Conservation (phyloP, 1,140 invertebrate genomes). For the Oncopodura yosiiana region DNA sequence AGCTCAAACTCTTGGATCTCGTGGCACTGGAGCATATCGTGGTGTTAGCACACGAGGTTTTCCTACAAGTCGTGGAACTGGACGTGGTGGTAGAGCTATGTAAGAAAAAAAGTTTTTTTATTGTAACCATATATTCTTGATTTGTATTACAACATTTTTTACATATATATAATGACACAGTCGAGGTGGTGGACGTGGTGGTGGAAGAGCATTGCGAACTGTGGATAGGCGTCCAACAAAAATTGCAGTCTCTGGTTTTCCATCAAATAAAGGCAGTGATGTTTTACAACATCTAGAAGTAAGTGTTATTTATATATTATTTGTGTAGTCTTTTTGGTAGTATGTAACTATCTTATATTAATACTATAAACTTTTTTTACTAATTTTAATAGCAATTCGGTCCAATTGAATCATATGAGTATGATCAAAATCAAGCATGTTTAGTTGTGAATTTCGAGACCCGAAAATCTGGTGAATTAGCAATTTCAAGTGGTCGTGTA, state of each 20-base stretch:
- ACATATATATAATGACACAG: neutral
- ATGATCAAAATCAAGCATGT: constrained; percentile 54
- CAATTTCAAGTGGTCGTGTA: constrained; percentile 52
- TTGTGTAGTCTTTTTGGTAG: constrained; percentile 1
- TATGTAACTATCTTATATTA: neutral
- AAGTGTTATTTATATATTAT: constrained; percentile 37
- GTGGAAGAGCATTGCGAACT: constrained; percentile 46
- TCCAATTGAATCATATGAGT: constrained; percentile 56
- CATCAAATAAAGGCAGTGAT: constrained; percentile 57
- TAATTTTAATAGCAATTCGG: constrained; percentile 55
- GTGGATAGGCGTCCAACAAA: constrained; percentile 72
- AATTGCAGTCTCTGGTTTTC: constrained; percentile 66
- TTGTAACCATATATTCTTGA: no score
- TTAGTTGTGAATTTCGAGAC: constrained; percentile 60
- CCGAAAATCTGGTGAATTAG: constrained; percentile 62
- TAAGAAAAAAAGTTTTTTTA: neutral
- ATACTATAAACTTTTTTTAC: constrained; percentile 22
- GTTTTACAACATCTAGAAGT: constrained; percentile 62
- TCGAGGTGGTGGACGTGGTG: constrained; percentile 14
- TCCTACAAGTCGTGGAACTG: constrained; percentile 13
- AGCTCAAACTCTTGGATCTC: constrained; percentile 42
- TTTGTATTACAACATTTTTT: no score
- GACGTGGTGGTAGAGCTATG: constrained; percentile 15
- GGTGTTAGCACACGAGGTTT: constrained; percentile 14
- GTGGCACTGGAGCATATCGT: constrained; percentile 15